Evolutionary conservation across 1,140 invertebrate genomes (phyloP).

Genomic region (Scaptomyza pallida): DNA sequence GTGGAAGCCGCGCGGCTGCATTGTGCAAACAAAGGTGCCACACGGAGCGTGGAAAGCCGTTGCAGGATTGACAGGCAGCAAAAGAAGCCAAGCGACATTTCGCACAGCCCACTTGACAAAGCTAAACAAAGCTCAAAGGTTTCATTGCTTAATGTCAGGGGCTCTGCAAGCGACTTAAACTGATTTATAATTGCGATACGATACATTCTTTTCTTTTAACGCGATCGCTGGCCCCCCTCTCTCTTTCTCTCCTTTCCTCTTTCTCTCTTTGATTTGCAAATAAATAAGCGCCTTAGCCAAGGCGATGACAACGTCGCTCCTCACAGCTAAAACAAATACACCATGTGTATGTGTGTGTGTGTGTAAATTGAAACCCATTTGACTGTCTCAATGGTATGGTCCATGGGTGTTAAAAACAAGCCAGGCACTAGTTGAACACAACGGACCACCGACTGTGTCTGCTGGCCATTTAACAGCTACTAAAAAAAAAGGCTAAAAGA

Average conservation of each 20-base stretch:
- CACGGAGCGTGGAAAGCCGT: slow-evolving; percentile 71
- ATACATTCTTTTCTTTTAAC: slow-evolving; percentile 48
- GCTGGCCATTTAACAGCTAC: slow-evolving; percentile 75
- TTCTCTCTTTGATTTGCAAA: slow-evolving; percentile 55
- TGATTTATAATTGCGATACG: slow-evolving; percentile 78
- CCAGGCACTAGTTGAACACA: slow-evolving; percentile 56
- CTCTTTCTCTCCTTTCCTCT: not conserved
- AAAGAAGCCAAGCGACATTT: slow-evolving; percentile 7
- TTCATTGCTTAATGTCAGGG: slow-evolving; percentile 80
- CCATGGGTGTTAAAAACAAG: slow-evolving; percentile 72
- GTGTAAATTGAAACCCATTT: slow-evolving; percentile 79
- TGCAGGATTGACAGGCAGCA: slow-evolving; percentile 62
- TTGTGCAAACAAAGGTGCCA: slow-evolving; percentile 77
- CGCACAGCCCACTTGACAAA: slow-evolving; percentile 72
- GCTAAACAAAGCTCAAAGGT: slow-evolving; percentile 78
- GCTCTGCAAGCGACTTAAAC: slow-evolving; percentile 65
- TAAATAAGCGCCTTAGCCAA: slow-evolving; percentile 77
- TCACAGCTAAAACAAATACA: slow-evolving; percentile 35
- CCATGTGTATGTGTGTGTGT: slow-evolving; percentile 47
- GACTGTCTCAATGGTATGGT: slow-evolving; percentile 10
- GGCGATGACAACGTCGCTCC: slow-evolving; percentile 64
- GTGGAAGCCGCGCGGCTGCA: slow-evolving; percentile 10
- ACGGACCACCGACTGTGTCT: slow-evolving; percentile 71
- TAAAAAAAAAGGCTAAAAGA: no score
- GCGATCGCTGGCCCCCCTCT: no score